These are phyloP conservation scores for Melikaiella ostensackeni DNA, from an alignment of 2,888 invertebrate species.

Conservation along the genomic window DNA sequence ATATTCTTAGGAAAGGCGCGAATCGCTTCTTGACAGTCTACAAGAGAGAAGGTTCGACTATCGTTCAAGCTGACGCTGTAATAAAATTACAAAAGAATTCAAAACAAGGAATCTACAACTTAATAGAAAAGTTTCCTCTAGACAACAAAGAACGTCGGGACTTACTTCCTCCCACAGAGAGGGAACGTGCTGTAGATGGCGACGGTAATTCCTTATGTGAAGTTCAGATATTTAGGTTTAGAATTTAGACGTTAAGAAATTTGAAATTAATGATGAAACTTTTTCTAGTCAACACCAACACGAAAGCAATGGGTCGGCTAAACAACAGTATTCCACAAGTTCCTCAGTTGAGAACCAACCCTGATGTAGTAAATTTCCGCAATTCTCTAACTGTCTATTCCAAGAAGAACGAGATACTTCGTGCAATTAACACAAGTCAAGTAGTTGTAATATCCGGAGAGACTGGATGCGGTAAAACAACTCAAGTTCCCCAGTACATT, in stretches of 20 bases:
- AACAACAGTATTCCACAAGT: slow-evolving; percentile 85
- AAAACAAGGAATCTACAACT: slow-evolving; percentile 81
- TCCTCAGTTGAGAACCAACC: slow-evolving; percentile 79
- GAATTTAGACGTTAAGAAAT: background rate
- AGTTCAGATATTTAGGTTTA: too few relatives aligned
- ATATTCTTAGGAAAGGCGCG: slow-evolving; percentile 79
- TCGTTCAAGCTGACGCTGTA: slow-evolving; percentile 83
- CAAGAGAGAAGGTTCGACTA: slow-evolving; percentile 84
- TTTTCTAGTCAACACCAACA: slow-evolving; percentile 74
- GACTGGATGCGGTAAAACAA: slow-evolving; percentile 97
- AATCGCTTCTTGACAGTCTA: slow-evolving; percentile 85
- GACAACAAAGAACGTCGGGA: slow-evolving; percentile 85
- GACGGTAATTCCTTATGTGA: slow-evolving; percentile 60
- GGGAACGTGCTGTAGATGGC: slow-evolving; percentile 80
- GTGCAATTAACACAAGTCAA: slow-evolving; percentile 77
- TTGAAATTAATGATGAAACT: background rate
- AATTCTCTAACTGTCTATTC: slow-evolving; percentile 85
- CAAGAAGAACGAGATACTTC: slow-evolving; percentile 83
- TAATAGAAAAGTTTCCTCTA: slow-evolving; percentile 84
- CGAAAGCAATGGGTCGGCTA: slow-evolving; percentile 82
- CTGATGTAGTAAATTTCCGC: slow-evolving; percentile 80
- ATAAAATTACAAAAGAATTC: slow-evolving; percentile 83
- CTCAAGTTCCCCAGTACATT: slow-evolving; percentile 96
- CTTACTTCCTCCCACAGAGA: slow-evolving; percentile 83
- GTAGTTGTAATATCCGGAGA: slow-evolving; percentile 89